Conservation (phyloP, 2,888 invertebrate genomes). For the Masnerella sp. region DNA sequence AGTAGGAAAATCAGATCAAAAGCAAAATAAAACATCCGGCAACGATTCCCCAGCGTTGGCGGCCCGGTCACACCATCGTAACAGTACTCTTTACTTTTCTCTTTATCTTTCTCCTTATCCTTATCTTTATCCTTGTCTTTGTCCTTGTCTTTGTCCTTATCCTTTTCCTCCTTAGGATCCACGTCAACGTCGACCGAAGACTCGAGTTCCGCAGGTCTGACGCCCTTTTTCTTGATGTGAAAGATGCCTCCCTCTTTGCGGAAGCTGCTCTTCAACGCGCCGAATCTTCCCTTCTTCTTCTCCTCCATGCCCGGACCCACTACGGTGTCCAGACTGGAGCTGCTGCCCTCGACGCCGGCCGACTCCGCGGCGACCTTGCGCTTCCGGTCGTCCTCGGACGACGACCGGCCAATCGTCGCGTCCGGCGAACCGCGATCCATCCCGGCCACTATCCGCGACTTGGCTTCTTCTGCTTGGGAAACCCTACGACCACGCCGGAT, state of each 20-base stretch:
- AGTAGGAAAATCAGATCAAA: no score
- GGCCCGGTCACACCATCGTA: background rate
- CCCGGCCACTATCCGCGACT: constrained; percentile 40
- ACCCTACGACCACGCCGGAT: constrained; percentile 66
- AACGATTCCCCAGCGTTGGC: constrained; percentile 6
- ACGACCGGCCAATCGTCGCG: constrained; percentile 69
- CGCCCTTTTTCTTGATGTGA: constrained; percentile 67
- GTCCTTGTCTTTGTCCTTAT: constrained; percentile 50
- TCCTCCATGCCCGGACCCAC: constrained; percentile 58
- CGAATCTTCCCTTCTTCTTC: constrained; percentile 67
- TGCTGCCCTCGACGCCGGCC: constrained; percentile 68
- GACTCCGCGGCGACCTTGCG: constrained; percentile 62
- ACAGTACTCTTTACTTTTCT: constrained; percentile 1
- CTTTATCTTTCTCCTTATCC: constrained; percentile 20
- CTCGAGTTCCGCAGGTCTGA: constrained; percentile 59
- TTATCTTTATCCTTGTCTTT: constrained; percentile 41
- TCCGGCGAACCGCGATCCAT: constrained; percentile 72
- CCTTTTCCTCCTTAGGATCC: constrained; percentile 25
- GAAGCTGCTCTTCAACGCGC: constrained; percentile 68
- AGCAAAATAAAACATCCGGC: no score
- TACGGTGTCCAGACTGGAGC: constrained; percentile 71
- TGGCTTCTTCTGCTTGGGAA: constrained; percentile 70
- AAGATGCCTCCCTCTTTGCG: constrained; percentile 70
- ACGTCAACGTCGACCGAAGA: constrained; percentile 58
- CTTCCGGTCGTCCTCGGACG: constrained; percentile 69